phyloP scores from a whole-genome alignment of 2,797 vertebrate genomes.

The Melanotaenia pygmaea region DNA sequence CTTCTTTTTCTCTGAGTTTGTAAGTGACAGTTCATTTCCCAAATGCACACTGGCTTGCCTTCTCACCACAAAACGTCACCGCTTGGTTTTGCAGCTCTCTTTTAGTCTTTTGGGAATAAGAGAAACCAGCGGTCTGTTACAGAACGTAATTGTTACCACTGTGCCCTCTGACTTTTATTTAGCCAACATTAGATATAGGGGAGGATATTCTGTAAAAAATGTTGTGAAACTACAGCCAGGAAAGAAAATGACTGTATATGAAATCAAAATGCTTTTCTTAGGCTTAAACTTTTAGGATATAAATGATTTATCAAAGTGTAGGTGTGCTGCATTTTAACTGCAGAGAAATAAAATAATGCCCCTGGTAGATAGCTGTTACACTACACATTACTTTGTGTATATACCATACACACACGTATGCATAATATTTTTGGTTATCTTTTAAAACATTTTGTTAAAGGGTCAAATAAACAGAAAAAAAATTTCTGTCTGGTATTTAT shows the following conservation, averaged over 20 bases:
- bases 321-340: too few relatives aligned
- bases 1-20: slow-evolving; percentile 35
- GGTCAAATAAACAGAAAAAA: too few relatives aligned
- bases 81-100: neutral
- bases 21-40: slow-evolving; percentile 59
- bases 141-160: slow-evolving; percentile 4
- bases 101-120: slow-evolving; percentile 24
- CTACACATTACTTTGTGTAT: too few relatives aligned
- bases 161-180: neutral
- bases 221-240: neutral
- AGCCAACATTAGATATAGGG: neutral
- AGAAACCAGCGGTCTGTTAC: neutral
- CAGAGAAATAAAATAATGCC: too few relatives aligned
- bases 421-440: too few relatives aligned
- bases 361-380: too few relatives aligned
- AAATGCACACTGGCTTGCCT: slow-evolving; percentile 51
- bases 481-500: too few relatives aligned
- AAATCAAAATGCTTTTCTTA: neutral
- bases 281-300: neutral
- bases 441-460: too few relatives aligned
- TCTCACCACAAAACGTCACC: slow-evolving; percentile 39
- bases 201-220: neutral
- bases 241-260: neutral
- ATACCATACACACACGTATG: too few relatives aligned
- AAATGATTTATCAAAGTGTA: neutral